Evolutionary conservation across 2,888 invertebrate species (phyloP), one percentile per base, ranked within the genome.

Genomic region (Pseudoips prasinana): DNA sequence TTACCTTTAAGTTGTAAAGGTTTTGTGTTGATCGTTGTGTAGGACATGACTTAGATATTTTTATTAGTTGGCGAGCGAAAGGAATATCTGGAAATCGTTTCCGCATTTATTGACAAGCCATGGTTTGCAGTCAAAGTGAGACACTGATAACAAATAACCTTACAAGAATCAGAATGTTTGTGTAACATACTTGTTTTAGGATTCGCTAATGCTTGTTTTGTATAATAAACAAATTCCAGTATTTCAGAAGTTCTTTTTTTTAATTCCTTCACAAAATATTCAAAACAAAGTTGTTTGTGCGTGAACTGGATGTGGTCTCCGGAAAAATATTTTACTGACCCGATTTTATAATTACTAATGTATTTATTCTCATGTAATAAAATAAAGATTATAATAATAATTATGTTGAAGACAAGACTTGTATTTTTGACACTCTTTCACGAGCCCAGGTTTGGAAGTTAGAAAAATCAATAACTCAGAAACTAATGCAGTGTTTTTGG

Each of bases 221-320:
- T 80, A 76, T 69, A 83, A 73, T 82, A 82, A 81, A 82, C 63
- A 76, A 80, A 76, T 78, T 78, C 60, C 63, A 64, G 68, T 78
- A 43, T 43, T 31, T 14, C 14, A 14, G 14, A 14, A 2, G n/a
- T n/a, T 3, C 14, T 14, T 14, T 3, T 14, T 14, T 14, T 14
- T 14, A 14, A 3, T 14, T 14, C 5, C 14, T 14, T n/a, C n/a
- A n/a, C n/a, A n/a, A n/a, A n/a, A n/a, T n/a, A n/a, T n/a, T n/a
- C n/a, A n/a, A n/a, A n/a, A n/a, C n/a, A n/a, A n/a, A n/a, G n/a
- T n/a, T n/a, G n/a, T n/a, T n/a, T n/a, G n/a, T n/a, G n/a, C n/a
- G n/a, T n/a, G n/a, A n/a, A n/a, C n/a, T n/a, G n/a, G n/a, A n/a
- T n/a, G n/a, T n/a, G n/a, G n/a, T n/a, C n/a, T n/a, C n/a, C n/a